Evolutionary conservation across 2,888 invertebrate species (phyloP).

Genomic region (Macrosiphum euphorbiae): DNA sequence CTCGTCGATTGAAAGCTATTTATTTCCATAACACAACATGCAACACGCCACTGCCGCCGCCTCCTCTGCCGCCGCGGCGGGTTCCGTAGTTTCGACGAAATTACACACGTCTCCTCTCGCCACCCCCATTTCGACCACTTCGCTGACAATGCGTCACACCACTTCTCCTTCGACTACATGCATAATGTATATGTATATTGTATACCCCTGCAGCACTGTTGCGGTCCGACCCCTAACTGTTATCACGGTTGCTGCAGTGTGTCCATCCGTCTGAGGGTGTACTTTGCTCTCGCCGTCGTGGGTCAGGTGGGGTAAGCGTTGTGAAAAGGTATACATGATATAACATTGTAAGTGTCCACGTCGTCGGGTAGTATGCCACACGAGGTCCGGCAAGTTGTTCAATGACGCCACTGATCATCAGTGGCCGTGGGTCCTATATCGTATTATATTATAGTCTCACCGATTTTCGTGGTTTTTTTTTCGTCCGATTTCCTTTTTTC

Average conservation of each 20-base stretch:
- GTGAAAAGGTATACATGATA: not conserved
- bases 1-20: conserved; percentile 61
- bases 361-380: too few relatives aligned
- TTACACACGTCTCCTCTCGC: conserved; percentile 12
- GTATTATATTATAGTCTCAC: not conserved
- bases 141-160: conserved; percentile 42
- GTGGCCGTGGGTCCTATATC: not conserved
- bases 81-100: conserved; percentile 52
- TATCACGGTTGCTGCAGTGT: not conserved
- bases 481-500: not conserved
- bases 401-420: not conserved
- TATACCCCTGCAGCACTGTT: not conserved
- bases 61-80: not conserved
- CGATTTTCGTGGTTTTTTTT: not conserved
- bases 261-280: not conserved
- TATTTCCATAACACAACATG: conserved; percentile 63
- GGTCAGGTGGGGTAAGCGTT: not conserved
- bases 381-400: not conserved
- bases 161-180: not conserved
- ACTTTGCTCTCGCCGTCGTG: not conserved
- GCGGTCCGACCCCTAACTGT: not conserved
- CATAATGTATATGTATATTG: not conserved
- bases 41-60: conserved; percentile 54
- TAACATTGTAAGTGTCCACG: not conserved
- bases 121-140: not conserved